Conservation (phyloP, 2,113 vertebrate species). For the Chionis minor region DNA sequence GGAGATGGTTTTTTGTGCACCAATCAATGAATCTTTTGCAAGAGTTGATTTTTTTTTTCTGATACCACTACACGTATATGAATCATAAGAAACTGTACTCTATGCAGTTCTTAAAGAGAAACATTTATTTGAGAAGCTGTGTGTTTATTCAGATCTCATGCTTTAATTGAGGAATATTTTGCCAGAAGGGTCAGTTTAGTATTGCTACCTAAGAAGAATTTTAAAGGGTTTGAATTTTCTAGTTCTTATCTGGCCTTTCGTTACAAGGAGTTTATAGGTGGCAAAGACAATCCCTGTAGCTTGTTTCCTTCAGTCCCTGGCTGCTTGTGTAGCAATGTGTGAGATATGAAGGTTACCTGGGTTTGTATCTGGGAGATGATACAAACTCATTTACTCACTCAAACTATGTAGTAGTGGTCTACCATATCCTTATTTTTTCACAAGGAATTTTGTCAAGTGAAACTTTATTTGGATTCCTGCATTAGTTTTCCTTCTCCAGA, state of each 20-base stretch:
- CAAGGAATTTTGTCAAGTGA: neutral
- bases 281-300: neutral
- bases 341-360: neutral
- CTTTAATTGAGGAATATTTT: neutral
- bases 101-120: neutral
- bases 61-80: too few species aligned
- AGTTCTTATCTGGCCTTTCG: neutral
- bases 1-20: neutral
- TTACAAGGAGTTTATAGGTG: neutral
- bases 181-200: neutral
- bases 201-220: neutral
- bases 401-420: neutral
- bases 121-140: neutral
- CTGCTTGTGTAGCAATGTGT: neutral
- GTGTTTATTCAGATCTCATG: neutral
- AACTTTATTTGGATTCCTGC: neutral
- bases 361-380: neutral
- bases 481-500: neutral
- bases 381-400: too few species aligned
- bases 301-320: neutral
- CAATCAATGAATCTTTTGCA: neutral
- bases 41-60: neutral
- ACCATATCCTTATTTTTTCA: neutral
- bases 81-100: neutral
- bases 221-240: neutral